Evolutionary conservation across 2,888 invertebrate genomes (phyloP), one percentile per base, ranked within the genome.

Genomic region (Epicampocera succincta): DNA sequence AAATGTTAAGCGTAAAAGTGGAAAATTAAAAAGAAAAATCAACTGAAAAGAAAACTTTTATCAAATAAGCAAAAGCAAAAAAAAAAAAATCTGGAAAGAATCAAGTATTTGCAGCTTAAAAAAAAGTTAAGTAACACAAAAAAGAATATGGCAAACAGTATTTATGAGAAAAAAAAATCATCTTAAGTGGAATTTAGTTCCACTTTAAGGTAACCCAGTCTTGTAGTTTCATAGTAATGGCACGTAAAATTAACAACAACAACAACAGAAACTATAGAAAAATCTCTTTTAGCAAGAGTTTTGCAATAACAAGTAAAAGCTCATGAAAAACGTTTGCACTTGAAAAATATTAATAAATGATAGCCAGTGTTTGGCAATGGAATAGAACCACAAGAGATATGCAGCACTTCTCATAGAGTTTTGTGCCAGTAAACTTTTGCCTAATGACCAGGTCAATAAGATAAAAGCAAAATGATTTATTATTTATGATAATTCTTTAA

Each of bases 111-210:
- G 50, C 56, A 71, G 52, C 52, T 65, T 33, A 17, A 42, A 78
- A 60, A 42, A 29, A 33, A 46, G 25, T 48, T 8, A 52, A 68
- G 44, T 33, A 38, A 40, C 40, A 66, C 42, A 58, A 75, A 58
- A 29, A 42, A 15, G 17, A 66, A 69, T 52, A 9, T 15, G 46
- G 50, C 48, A 56, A 73, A 50, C 33, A 52, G 58, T 19, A 25
- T 15, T 15, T 1, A 60, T 13, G 13, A 25, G 6, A 4, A 4
- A 8, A 17, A 52, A 66, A 48, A 42, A n/a, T n/a, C n/a, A n/a
- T 33, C 17, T 69, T 75, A 44, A 76, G 72, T 68, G 54, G 72
- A 60, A 76, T 65, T 48, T 72, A 61, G 72, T 80, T 40, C 61
- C 60, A 76, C 46, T 76, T 72, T 71, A 21, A 72, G 56, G 54